Evolutionary conservation across 2,888 invertebrate species (phyloP).

Genomic region (Synergus umbraculus): DNA sequence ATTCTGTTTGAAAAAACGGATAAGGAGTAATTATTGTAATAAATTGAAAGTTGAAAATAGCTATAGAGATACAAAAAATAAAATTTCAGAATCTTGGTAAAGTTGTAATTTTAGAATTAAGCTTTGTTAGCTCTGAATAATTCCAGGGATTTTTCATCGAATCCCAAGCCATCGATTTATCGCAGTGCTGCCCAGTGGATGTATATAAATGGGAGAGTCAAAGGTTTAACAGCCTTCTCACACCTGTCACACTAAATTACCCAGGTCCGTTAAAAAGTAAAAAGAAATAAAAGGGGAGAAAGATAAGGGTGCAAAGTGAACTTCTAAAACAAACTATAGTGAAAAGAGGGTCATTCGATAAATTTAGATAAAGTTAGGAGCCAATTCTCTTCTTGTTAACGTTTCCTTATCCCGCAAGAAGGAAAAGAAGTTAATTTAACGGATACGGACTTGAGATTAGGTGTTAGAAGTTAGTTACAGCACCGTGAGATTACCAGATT

Average conservation of each 20-base stretch:
- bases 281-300: conserved; percentile 23
- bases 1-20: too few species aligned
- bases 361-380: conserved; percentile 61
- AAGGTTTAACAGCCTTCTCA: conserved; percentile 36
- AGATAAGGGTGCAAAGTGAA: conserved; percentile 28
- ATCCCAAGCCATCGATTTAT: conserved; percentile 9
- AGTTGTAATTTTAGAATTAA: neutral
- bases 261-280: conserved; percentile 20
- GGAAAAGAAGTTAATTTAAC: conserved; percentile 64
- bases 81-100: neutral
- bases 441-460: conserved; percentile 59
- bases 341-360: conserved; percentile 50
- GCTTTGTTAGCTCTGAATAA: neutral
- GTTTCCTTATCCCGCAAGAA: conserved; percentile 53
- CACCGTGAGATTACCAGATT: conserved; percentile 59
- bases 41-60: too few species aligned
- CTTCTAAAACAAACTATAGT: conserved; percentile 31
- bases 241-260: conserved; percentile 39
- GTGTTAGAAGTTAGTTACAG: conserved; percentile 67
- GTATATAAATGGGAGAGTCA: conserved; percentile 37
- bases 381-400: conserved; percentile 67
- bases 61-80: neutral
- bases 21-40: too few species aligned
- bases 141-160: neutral
- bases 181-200: neutral